A percentile compares a stretch with the other conserved stretches of the same genome.
Evolutionary conservation across 2,888 invertebrate species (phyloP).

Genomic region (Aphodius sticticus): DNA sequence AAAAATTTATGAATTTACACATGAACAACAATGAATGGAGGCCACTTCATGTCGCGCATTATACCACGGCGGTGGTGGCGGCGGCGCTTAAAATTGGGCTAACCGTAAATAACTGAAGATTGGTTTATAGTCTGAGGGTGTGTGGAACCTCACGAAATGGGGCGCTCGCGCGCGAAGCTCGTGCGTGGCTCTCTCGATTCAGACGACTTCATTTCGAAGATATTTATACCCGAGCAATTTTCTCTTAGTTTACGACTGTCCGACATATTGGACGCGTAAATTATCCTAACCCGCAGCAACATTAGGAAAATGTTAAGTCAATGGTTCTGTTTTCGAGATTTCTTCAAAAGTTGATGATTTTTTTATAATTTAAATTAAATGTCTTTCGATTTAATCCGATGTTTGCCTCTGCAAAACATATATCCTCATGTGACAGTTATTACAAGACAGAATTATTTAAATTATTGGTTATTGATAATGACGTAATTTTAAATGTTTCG

Average conservation of each 20-base stretch:
- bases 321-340: too few species aligned
- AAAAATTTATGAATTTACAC: constrained; percentile 27
- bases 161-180: not conserved
- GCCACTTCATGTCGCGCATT: constrained; percentile 26
- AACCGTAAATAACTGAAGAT: constrained; percentile 4
- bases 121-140: not conserved
- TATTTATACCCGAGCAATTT: not conserved
- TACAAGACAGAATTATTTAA: too few species aligned
- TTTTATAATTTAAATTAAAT: too few species aligned
- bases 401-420: too few species aligned
- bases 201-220: not conserved
- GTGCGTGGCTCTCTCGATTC: not conserved
- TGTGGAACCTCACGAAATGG: not conserved
- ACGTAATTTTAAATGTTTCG: too few species aligned
- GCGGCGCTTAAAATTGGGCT: constrained; percentile 4
- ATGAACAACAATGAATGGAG: constrained; percentile 23
- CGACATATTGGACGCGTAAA: not conserved
- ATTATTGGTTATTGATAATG: too few species aligned
- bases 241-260: not conserved
- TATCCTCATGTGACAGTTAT: too few species aligned
- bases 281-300: not conserved
- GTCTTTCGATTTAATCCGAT: too few species aligned
- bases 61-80: constrained; percentile 35
- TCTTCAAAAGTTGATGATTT: too few species aligned
- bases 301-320: too few species aligned